Base-by-base conservation (phyloP, 2,888 invertebrate genomes). In the Adelognathus sp. region DNA sequence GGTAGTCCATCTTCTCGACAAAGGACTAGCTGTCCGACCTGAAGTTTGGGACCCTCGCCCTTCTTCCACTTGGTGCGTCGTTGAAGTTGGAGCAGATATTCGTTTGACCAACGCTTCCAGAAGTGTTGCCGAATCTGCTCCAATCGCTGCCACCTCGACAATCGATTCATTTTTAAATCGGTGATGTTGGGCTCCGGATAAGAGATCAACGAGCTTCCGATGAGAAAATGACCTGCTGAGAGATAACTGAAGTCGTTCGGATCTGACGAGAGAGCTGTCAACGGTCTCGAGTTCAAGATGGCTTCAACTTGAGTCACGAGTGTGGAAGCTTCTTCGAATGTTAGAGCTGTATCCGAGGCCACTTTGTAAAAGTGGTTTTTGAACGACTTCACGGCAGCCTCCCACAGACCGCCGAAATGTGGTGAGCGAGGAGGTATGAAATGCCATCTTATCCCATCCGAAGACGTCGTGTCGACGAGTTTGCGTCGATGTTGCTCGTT, bases 401-500 rank as follows among this genome's bases (percentile, higher is more conserved):
- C 85, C 85, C 84, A 85, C 5, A 85, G 46, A 2, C 86, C 86
- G 4, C 85, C 86, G 50, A 84, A 83, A 52, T 86, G 82, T 2
- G 84, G 85, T 9, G 83, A 75, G 24, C 67, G 46, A 6, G 85
- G 81, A 2, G 85, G 84, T 36, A 82, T 84, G 54, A 86, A 88
- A 7, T 83, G 63, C 86, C 85, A 87, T 7, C 73, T 33, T 3
- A 83, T 73, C 9, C 31, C 27, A 3, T 77, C 54, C 3, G 33
- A 9, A n/a, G 64, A 18, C 4, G 33, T 33, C 0, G 24, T 2
- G 11, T 71, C n/a, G 24, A 27, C 4, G 16, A 71, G 50, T n/a
- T 44, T 46, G 9, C 41, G 21, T 5, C 33, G 58, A 36, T 61
- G 50, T 1, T 46, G 24, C 27, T 61, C 36, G 50, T 46, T 24